Evolutionary conservation across 2,888 invertebrate species (phyloP).

Genomic region (Julus scandinavius): DNA sequence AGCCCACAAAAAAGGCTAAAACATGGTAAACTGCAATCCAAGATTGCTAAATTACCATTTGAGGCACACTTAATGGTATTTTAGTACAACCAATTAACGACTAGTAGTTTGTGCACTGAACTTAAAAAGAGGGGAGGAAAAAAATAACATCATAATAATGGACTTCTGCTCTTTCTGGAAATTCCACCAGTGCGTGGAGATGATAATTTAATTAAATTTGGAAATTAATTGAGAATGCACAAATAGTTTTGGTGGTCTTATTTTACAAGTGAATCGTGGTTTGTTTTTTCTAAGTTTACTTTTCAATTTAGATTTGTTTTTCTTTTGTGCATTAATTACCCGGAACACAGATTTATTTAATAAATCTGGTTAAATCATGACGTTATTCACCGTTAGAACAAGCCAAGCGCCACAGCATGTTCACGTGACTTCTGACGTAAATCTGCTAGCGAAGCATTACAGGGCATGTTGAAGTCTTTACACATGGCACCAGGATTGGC

Average conservation of each 20-base stretch:
- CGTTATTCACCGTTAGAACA: conserved; percentile 54
- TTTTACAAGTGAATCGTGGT: neutral
- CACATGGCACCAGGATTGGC: conserved; percentile 56
- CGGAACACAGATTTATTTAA: neutral
- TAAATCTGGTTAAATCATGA: neutral
- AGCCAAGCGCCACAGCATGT: conserved; percentile 57
- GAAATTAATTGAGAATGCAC: too few relatives aligned
- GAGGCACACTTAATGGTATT: conserved; percentile 24
- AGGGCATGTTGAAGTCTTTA: conserved; percentile 57
- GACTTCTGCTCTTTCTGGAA: neutral
- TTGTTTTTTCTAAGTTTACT: neutral
- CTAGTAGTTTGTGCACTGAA: conserved; percentile 14
- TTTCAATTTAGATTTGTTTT: neutral
- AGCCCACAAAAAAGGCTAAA: conserved; percentile 33
- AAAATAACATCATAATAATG: neutral
- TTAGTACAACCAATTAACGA: conserved; percentile 36
- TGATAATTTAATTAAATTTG: neutral
- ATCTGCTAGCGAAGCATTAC: conserved; percentile 57
- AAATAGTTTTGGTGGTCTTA: too few relatives aligned
- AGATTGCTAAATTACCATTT: conserved; percentile 24
- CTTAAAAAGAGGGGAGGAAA: neutral
- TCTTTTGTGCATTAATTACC: neutral
- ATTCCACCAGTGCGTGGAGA: neutral
- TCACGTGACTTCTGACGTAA: conserved; percentile 57
- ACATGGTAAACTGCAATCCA: conserved; percentile 29